Base-by-base conservation (phyloP, 2,888 invertebrate species). In the Plemyria rubiginata region DNA sequence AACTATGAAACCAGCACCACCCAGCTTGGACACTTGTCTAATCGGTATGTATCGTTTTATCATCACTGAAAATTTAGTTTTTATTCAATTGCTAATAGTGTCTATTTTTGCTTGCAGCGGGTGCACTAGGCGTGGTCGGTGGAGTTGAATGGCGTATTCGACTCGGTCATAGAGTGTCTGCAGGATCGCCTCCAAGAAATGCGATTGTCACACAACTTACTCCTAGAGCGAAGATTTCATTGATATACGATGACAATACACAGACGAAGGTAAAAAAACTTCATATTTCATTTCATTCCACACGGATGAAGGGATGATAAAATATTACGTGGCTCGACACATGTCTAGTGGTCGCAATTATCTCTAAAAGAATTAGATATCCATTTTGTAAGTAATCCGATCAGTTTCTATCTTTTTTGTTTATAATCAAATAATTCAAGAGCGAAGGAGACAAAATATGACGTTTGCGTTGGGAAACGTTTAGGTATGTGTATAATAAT, bases 111-210 rank as follows among this genome's bases (percentile, higher is more conserved):
- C 8, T 60, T 65, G 45, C 62, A 93, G 93, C 90, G 46, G 93
- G 93, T 29, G 91, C 90, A 0, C 75, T 93, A 13, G 92, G 91
- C 11, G 90, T 92, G 0, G 85, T 90, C 0, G 93, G 93, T 15
- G 92, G 92, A 2, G 87, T 92, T 29, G 93, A 93, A 71, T 92
- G 90, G 85, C 84, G 93, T 0, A 75, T 88, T 22, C 77, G 93
- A 16, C 66, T 92, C 0, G 93, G 93, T 0, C 92, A 92, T 56
- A 81, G 82, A 13, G 89, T 92, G 6, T 67, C 77, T 0, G 81
- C 83, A 0, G 92, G 90, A 0, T 84, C 87, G 0, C 90, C 91
- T 3, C 82, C 90, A 0, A 79, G 85, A 0, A 81, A 79, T 55
- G 90, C 87, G 0, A 82, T 91, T n/a, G 87, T 92, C 28, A 87